Evolutionary conservation across 2,797 vertebrate genomes (phyloP).

Genomic region (Erpetoichthys calabaricus): DNA sequence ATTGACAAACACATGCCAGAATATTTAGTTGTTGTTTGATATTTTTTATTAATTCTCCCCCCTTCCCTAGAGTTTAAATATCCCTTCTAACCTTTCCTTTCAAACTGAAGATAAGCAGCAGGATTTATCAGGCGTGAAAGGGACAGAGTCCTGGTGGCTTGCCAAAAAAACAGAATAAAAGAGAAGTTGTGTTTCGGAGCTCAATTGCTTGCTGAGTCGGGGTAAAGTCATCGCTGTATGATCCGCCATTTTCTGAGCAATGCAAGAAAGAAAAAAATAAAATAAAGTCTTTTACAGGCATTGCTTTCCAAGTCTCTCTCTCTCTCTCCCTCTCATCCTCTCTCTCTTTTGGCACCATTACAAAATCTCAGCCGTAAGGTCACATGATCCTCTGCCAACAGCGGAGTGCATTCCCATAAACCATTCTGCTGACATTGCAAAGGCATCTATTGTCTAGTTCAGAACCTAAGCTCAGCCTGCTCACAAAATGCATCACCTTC

Average conservation of each 20-base stretch:
- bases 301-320: constrained; percentile 61
- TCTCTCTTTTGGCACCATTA: constrained; percentile 54
- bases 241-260: constrained; percentile 84
- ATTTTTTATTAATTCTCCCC: constrained; percentile 24
- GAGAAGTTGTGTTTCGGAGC: constrained; percentile 58
- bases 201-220: constrained; percentile 58
- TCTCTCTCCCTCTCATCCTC: constrained; percentile 35
- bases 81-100: constrained; percentile 20
- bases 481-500: constrained; percentile 75
- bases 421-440: constrained; percentile 82
- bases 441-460: constrained; percentile 93
- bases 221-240: constrained; percentile 61
- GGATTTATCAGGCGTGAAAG: constrained; percentile 56
- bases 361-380: constrained; percentile 75
- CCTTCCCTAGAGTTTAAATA: constrained; percentile 9
- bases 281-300: constrained; percentile 53
- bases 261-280: constrained; percentile 46
- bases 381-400: constrained; percentile 69
- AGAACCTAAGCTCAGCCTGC: constrained; percentile 72
- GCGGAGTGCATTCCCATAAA: constrained; percentile 56
- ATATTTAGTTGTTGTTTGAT: constrained; percentile 46
- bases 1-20: constrained; percentile 30
- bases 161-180: constrained; percentile 54
- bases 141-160: constrained; percentile 59
- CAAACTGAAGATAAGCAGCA: constrained; percentile 49